A percentile compares a stretch with the other conserved stretches of the same genome.
phyloP scores from a whole-genome alignment of 2,888 invertebrate genomes.

The Drosophila eohydei region DNA sequence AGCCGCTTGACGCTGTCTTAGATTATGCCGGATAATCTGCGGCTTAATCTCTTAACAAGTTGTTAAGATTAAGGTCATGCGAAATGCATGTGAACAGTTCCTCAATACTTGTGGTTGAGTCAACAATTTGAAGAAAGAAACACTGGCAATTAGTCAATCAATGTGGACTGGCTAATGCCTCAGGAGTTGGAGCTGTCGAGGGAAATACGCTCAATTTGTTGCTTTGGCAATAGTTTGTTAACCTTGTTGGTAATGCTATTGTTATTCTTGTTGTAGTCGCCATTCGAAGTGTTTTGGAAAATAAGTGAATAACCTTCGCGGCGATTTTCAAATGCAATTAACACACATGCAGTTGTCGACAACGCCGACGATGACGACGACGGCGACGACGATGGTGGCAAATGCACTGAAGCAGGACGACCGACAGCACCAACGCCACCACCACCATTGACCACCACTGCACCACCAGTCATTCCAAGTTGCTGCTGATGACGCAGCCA shows the following conservation, averaged over 20 bases:
- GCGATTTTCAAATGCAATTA: conserved; percentile 74
- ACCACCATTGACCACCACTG: conserved; percentile 23
- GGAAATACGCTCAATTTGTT: conserved; percentile 45
- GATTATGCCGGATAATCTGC: conserved; percentile 43
- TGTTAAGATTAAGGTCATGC: conserved; percentile 53
- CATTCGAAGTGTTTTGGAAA: conserved; percentile 59
- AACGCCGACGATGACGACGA: not conserved
- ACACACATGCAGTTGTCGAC: conserved; percentile 42
- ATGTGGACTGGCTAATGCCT: conserved; percentile 10
- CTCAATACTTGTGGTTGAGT: conserved; percentile 69
- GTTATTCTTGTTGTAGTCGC: not conserved
- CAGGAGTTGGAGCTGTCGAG: conserved; percentile 11
- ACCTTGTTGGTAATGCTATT: conserved; percentile 49
- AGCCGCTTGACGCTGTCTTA: conserved; percentile 21
- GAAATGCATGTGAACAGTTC: conserved; percentile 67
- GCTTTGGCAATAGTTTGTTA: conserved; percentile 33
- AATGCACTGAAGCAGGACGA: conserved; percentile 76
- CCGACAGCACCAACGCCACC: conserved; percentile 13
- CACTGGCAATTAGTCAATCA: conserved; percentile 52
- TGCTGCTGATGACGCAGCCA: conserved; percentile 40
- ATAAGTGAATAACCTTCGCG: conserved; percentile 65
- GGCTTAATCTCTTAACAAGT: conserved; percentile 40
- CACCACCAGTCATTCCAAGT: conserved; percentile 2
- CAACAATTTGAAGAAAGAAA: conserved; percentile 26
- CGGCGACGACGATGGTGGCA: conserved; percentile 12